phyloP scores from a whole-genome alignment of 2,797 vertebrate genomes.

The Hyperoplus immaculatus region DNA sequence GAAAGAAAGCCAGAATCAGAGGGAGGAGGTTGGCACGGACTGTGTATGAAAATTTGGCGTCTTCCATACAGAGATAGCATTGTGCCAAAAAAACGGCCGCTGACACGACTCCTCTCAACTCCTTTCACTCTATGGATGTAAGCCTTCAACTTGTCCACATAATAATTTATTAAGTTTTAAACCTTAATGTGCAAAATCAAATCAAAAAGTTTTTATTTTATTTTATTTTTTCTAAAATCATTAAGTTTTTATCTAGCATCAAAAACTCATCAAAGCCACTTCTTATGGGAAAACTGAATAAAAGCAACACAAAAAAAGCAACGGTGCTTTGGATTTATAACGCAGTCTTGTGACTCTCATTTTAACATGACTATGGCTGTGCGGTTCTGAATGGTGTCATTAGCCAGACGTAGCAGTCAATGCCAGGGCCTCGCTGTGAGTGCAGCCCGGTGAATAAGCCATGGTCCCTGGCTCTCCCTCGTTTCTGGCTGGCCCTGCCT shows the following conservation, averaged over 20 bases:
- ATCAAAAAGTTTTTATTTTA: conserved; percentile 13
- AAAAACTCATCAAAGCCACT: conserved; percentile 21
- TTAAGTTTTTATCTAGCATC: conserved; percentile 35
- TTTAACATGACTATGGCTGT: conserved; percentile 47
- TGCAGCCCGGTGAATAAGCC: conserved; percentile 76
- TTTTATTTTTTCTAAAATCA: conserved; percentile 42
- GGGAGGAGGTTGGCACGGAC: conserved; percentile 82
- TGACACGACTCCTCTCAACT: conserved; percentile 76
- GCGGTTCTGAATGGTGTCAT: conserved; percentile 53
- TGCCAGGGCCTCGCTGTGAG: conserved; percentile 79
- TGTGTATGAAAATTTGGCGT: conserved; percentile 86
- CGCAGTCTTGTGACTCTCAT: conserved; percentile 42
- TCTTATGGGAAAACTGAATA: conserved; percentile 11
- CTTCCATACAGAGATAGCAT: conserved; percentile 78
- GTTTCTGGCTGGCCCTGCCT: conserved; percentile 67
- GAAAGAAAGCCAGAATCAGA: conserved; percentile 83
- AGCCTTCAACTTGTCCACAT: conserved; percentile 69
- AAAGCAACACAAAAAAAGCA: conserved; percentile 40
- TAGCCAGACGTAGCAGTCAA: conserved; percentile 64
- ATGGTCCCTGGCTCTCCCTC: conserved; percentile 70
- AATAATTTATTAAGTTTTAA: conserved; percentile 63
- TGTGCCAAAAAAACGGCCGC: conserved; percentile 84
- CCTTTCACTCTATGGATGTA: conserved; percentile 74
- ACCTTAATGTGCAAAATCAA: conserved; percentile 62
- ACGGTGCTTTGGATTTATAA: conserved; percentile 39